Conservation (phyloP, 2,113 vertebrate species). For the Toxotes chatareus region DNA sequence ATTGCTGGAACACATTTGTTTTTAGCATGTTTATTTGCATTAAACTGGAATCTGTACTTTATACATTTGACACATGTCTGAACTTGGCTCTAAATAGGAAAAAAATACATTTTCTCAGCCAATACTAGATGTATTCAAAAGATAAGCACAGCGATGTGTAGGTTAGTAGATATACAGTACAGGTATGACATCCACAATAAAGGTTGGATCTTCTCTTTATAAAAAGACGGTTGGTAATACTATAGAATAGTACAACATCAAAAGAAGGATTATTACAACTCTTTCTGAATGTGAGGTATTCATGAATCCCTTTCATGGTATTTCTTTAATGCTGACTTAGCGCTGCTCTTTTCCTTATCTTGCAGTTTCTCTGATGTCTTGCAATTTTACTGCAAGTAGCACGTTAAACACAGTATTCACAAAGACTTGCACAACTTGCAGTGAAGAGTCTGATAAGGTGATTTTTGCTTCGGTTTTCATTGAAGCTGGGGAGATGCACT, state of each 20-base stretch:
- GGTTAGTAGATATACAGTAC: neutral
- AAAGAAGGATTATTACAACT: conserved; percentile 31
- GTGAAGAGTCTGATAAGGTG: neutral
- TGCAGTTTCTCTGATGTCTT: conserved; percentile 63
- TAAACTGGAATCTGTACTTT: neutral
- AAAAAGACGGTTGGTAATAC: conserved; percentile 4
- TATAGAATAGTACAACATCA: conserved; percentile 30
- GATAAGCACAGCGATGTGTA: neutral
- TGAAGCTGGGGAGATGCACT: neutral
- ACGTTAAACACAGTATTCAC: conserved; percentile 42
- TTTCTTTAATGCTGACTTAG: conserved; percentile 70
- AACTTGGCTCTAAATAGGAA: neutral
- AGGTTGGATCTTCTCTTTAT: neutral
- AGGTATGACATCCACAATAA: conserved; percentile 17
- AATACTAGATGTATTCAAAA: neutral
- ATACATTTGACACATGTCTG: neutral
- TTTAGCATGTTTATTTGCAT: neutral
- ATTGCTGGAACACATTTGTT: neutral
- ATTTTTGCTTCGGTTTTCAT: conserved; percentile 12
- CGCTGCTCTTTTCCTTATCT: conserved; percentile 60
- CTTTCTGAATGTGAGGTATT: conserved; percentile 57
- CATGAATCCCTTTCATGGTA: conserved; percentile 60
- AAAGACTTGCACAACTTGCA: conserved; percentile 4
- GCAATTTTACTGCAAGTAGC: conserved; percentile 57
- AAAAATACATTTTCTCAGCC: neutral